A percentile compares a stretch with the other conserved stretches of the same genome.
Evolutionary conservation across 2,888 invertebrate species (phyloP).

Genomic region (Epistrophe grossulariae): DNA sequence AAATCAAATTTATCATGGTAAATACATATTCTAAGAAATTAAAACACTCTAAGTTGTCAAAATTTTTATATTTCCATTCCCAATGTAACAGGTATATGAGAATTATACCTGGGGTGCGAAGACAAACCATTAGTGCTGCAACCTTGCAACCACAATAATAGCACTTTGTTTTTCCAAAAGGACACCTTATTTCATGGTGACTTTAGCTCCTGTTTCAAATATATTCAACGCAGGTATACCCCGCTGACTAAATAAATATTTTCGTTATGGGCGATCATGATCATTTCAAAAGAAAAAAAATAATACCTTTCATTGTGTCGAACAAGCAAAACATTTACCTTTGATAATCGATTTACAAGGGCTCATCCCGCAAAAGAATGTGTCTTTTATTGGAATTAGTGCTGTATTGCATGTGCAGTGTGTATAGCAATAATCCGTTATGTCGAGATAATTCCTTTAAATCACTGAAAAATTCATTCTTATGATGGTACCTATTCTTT

Average conservation of each 20-base stretch:
- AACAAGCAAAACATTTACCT: conserved; percentile 61
- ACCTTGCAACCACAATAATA: conserved; percentile 25
- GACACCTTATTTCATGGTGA: conserved; percentile 47
- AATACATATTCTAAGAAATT: conserved; percentile 31
- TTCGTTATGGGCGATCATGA: conserved; percentile 38
- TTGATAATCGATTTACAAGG: conserved; percentile 66
- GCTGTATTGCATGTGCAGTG: conserved; percentile 10
- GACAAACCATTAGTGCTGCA: conserved; percentile 26
- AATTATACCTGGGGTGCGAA: neutral
- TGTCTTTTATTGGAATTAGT: conserved; percentile 12
- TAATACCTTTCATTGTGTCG: conserved; percentile 2
- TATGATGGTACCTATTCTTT: neutral
- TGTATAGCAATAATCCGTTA: conserved; percentile 43
- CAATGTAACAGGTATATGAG: neutral
- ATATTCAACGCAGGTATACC: conserved; percentile 44
- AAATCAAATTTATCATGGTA: neutral
- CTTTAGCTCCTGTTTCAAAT: conserved; percentile 63
- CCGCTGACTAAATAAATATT: conserved; percentile 42
- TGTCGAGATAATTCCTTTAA: conserved; percentile 52
- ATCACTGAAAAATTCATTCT: conserved; percentile 49
- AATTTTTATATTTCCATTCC: neutral
- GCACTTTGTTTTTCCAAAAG: conserved; percentile 24
- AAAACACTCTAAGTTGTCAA: neutral
- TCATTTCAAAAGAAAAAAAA: conserved; percentile 3
- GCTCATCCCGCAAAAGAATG: conserved; percentile 33